Conservation (phyloP, 2,888 invertebrate genomes). For the Eristalinus aeneus region DNA sequence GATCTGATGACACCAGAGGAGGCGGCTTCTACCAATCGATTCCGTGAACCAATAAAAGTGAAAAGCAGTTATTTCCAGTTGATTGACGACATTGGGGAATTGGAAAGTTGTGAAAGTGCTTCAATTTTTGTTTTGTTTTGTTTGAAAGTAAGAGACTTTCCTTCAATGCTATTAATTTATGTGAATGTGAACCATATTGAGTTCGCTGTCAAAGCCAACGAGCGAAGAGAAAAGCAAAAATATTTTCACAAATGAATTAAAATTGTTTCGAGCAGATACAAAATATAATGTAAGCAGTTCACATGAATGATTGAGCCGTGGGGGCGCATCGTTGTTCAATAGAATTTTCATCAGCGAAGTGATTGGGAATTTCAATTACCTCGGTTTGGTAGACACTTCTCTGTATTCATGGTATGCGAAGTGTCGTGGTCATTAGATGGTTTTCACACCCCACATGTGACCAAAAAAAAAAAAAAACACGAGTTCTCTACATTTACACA, state of each 20-base stretch:
- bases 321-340: background rate
- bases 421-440: background rate
- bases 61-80: too few species aligned
- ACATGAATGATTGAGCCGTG: background rate
- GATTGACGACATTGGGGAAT: background rate
- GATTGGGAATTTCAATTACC: background rate
- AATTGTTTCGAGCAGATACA: background rate
- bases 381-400: background rate
- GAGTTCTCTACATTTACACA: background rate
- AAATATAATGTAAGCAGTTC: background rate
- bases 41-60: too few species aligned
- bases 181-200: background rate
- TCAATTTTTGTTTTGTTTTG: background rate
- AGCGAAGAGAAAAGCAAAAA: background rate
- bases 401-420: background rate
- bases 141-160: too few species aligned
- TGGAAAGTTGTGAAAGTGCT: background rate
- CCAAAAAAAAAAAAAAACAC: background rate
- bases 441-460: background rate
- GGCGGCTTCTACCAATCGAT: too few species aligned
- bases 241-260: background rate
- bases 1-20: too few species aligned
- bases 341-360: background rate
- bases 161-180: background rate
- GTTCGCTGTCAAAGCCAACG: background rate